Evolutionary conservation across 2,113 vertebrate species (phyloP), one percentile per base, ranked within the genome.

Genomic region (Sinocyclocheilus anshuiensis): DNA sequence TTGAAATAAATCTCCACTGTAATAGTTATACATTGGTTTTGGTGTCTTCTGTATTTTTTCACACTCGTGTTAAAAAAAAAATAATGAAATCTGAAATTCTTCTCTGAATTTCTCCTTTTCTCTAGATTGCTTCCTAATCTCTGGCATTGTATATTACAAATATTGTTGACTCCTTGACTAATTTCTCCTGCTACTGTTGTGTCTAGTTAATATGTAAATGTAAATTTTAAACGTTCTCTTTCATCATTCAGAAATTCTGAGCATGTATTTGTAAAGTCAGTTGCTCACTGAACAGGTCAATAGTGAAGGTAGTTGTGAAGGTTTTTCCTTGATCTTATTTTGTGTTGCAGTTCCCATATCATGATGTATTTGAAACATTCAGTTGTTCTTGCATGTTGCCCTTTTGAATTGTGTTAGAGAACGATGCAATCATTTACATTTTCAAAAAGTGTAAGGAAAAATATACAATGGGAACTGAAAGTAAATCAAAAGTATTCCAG

Each of bases 1-100:
- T 71, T 82, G 26, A 82, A 82, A 82, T 71, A 82, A 82, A 82
- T 71, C 81, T 29, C 71, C 18, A 39, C 42, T 24, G 77, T 79
- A 61, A 61, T 61, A 22, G 63, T 55, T 53, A 67, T 1, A 45
- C 42, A 18, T 10, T 79, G 39, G 39, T 48, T 77, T 77, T 61
- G 26, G 59, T 81, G 79, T 81, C 61, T 65, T 71, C 6, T 82
- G n/a, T 81, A 10, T 65, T 29, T 50, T 55, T 53, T 53, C 50
- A 50, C 48, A 53, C 50, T 15, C 12, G 5, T 53, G 50, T 16
- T 53, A 53, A 53, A 53, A 45, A 53, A 53, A 53, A 16, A 16
- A 16, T 16, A 16, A 5, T 53, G 13, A 53, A 53, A 16, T 53
- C 16, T n/a, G n/a, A n/a, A n/a, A n/a, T n/a, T 53, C 50, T 53